phyloP scores from a whole-genome alignment of 2,113 vertebrate species.

The Thinocorus orbignyianus region DNA sequence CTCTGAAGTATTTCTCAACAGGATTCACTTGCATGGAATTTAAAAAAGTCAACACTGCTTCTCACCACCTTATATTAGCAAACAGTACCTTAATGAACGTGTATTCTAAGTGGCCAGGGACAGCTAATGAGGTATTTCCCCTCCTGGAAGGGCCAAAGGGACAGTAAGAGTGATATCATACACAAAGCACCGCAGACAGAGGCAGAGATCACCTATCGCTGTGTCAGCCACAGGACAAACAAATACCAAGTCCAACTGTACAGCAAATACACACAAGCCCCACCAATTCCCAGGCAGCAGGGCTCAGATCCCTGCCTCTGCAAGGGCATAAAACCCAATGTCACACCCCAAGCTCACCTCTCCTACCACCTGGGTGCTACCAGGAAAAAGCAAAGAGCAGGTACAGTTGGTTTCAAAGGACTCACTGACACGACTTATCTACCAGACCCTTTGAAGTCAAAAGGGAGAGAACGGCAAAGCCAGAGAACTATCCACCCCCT shows the following conservation, averaged over 20 bases:
- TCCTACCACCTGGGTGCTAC: background rate
- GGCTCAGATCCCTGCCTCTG: background rate
- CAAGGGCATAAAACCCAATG: background rate
- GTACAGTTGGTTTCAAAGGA: background rate
- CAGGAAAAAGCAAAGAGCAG: background rate
- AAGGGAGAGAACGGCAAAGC: accelerated
- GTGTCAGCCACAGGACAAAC: accelerated
- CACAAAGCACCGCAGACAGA: accelerated
- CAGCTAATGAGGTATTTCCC: background rate
- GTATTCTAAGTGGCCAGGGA: background rate
- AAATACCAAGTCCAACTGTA: background rate
- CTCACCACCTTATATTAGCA: background rate
- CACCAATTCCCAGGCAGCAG: background rate
- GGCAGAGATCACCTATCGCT: background rate
- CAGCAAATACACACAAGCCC: background rate
- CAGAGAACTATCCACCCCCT: background rate
- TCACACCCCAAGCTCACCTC: accelerated
- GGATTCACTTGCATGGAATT: background rate
- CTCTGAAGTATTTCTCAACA: background rate
- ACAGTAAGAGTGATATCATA: background rate
- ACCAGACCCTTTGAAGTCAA: background rate
- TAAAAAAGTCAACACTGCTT: background rate
- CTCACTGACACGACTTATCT: accelerated
- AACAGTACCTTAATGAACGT: background rate
- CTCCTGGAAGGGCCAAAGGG: background rate